Evolutionary conservation across 1,140 invertebrate species (phyloP).

Genomic region (Drosophila sp.): DNA sequence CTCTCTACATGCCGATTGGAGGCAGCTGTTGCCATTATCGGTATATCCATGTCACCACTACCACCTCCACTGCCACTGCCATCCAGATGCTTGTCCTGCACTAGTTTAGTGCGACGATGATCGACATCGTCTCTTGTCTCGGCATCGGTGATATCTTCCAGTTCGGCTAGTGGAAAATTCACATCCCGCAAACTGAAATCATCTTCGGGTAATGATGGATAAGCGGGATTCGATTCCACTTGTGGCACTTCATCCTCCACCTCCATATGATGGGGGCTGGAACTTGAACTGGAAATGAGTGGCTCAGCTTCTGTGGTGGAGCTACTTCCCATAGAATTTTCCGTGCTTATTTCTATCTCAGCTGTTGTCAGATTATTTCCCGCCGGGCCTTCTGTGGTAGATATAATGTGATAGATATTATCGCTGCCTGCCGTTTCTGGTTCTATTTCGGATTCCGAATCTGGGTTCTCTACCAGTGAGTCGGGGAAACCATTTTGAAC

Average conservation of each 20-base stretch:
- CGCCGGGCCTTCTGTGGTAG: conserved; percentile 74
- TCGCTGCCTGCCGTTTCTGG: conserved; percentile 75
- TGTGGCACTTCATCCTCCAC: conserved; percentile 73
- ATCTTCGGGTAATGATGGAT: conserved; percentile 76
- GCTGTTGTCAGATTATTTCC: conserved; percentile 15
- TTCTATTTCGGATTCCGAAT: conserved; percentile 46
- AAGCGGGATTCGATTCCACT: conserved; percentile 76
- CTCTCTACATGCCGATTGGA: conserved; percentile 5
- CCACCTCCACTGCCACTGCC: conserved; percentile 62
- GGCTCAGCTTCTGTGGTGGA: conserved; percentile 37
- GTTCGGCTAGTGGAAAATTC: conserved; percentile 70
- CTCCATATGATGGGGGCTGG: conserved; percentile 61
- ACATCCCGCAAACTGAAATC: conserved; percentile 77
- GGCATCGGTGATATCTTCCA: conserved; percentile 60
- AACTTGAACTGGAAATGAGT: conserved; percentile 24
- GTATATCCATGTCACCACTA: conserved; percentile 55
- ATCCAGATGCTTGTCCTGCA: conserved; percentile 47
- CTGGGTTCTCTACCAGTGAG: conserved; percentile 37
- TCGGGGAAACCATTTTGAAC: conserved; percentile 56
- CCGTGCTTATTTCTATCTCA: conserved; percentile 42
- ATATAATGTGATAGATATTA: conserved; percentile 77
- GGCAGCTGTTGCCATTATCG: conserved; percentile 17
- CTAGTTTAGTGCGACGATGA: conserved; percentile 45
- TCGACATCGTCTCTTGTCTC: conserved; percentile 65
- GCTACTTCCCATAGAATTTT: conserved; percentile 23